Conservation (phyloP, 2,113 vertebrate species). For the Danionella cerebrum region DNA sequence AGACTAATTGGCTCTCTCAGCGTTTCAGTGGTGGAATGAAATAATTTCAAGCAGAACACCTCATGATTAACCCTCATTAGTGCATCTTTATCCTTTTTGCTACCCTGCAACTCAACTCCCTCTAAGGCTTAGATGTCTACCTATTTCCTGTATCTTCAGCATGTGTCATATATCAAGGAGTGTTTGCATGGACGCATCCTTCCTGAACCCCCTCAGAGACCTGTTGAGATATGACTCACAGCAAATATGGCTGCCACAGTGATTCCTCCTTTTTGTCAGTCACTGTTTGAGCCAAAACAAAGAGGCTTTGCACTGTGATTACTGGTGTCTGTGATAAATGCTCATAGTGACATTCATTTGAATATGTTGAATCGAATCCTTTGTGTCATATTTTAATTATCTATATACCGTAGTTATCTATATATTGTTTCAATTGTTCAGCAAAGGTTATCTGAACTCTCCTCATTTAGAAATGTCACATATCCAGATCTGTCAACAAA, state of each 20-base stretch:
- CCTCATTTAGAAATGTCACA: constrained; percentile 21
- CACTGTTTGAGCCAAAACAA: constrained; percentile 52
- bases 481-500: constrained; percentile 26
- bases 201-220: constrained; percentile 10
- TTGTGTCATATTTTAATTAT: not conserved
- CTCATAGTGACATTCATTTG: not conserved
- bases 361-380: not conserved
- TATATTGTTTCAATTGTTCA: not conserved
- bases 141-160: not conserved
- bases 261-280: constrained; percentile 29
- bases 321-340: not conserved
- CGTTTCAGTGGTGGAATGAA: not conserved
- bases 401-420: not conserved
- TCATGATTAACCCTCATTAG: not conserved
- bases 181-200: not conserved
- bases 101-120: not conserved
- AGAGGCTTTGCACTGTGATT: constrained; percentile 46
- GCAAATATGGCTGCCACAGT: constrained; percentile 33
- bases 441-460: not conserved
- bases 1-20: not conserved
- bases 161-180: too few species aligned
- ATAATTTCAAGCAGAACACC: not conserved
- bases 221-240: constrained; percentile 33
- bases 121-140: not conserved
- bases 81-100: not conserved